Evolutionary conservation across 2,797 vertebrate genomes (phyloP), one percentile per base, ranked within the genome.

Genomic region (Aldrovandia affinis): DNA sequence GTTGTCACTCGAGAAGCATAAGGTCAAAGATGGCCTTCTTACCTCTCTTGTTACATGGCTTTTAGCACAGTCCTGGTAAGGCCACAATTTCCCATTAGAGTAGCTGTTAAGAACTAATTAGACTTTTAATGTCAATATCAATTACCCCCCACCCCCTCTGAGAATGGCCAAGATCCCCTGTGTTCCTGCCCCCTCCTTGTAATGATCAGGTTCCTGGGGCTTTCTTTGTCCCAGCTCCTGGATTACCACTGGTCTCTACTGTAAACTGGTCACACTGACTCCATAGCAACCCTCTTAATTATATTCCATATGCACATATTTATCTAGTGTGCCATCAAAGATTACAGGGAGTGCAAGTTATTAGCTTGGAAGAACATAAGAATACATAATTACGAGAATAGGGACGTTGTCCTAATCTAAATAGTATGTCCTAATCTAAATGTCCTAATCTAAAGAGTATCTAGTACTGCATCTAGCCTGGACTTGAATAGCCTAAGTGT

Each of bases 91-190:
- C 55, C 80, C 36, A 42, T 81, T 81, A 57, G 80, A 52, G 14
- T 39, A 39, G 33, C 55, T 81, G 52, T 59, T 25, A 61, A 75
- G 87, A 87, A 75, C 80, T 92, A 92, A 93, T 94, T 90, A 93
- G 89, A 88, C 90, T 90, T 89, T 89, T 75, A 52, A 82, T 87
- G 89, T 91, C 90, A 85, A 86, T 83, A 86, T 78, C 77, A 80
- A 57, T 52, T 80, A 52, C 73, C 22, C 36, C 12, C 10, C 61
- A 85, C 44, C 30, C 25, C 36, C 20, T 44, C 47, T 85, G 86
- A 84, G 15, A 7, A 47, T 87, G 87, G 90, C 91, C 86, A 39
- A 33, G 88, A 89, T 91, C 86, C 88, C 4, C 6, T 20, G 80
- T 80, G 78, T 80, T 82, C 10, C 0, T 50, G 77, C 22, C n/a